Conservation (phyloP, 2,113 vertebrate species). For the Dasyurus viverrinus region DNA sequence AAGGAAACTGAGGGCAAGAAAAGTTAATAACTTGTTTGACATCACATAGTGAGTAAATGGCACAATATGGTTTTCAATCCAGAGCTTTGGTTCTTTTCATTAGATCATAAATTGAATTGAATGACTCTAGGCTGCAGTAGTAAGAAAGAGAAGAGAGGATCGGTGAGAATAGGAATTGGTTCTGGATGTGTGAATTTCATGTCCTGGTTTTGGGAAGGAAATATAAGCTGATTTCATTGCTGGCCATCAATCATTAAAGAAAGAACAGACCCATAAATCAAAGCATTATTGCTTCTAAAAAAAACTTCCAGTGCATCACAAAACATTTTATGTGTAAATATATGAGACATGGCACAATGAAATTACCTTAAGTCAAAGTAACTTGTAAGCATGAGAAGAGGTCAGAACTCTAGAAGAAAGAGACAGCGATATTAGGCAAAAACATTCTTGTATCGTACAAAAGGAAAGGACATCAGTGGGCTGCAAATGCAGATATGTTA, state of each 20-base stretch:
- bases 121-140: neutral
- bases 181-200: neutral
- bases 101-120: neutral
- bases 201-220: neutral
- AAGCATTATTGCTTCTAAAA: neutral
- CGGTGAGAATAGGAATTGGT: neutral
- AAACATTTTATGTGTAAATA: neutral
- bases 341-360: neutral
- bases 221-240: neutral
- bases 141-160: neutral
- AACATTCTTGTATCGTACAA: neutral
- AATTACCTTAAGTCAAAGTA: conserved; percentile 28
- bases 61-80: neutral
- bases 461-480: neutral
- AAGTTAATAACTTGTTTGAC: neutral
- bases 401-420: neutral
- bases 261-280: neutral
- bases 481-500: neutral
- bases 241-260: neutral
- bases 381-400: neutral
- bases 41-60: neutral
- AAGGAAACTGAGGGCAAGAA: neutral
- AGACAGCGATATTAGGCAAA: neutral
- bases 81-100: neutral
- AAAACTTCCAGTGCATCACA: neutral